Evolutionary conservation across 1,140 invertebrate genomes (phyloP), one percentile per base, ranked within the genome.

Genomic region (Eubasilissa regina): DNA sequence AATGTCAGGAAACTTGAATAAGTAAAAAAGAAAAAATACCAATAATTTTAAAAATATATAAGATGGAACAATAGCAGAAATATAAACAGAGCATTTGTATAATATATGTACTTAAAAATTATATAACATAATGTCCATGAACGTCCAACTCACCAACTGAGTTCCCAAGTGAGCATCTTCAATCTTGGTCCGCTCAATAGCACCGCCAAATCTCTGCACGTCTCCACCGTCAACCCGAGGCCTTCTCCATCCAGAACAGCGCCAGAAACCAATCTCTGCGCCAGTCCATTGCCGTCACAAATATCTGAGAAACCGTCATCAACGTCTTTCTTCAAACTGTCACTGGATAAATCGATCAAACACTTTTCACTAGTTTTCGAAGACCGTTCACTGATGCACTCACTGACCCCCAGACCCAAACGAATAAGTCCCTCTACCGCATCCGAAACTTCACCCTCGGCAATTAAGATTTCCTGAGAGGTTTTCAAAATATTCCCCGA

Each of bases 201-300:
- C 12, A 90, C 89, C n/a, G 89, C 87, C n/a, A 92, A 84, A 84
- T 92, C 91, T 82, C 90, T 88, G 83, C 89, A 90, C 25, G 92
- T 79, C 64, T 89, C 87, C 0, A 85, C 64, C 12, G 83, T 84
- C 10, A 89, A 83, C 0, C 86, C 87, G 1, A 89, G 78, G 0
- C 84, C 84, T 77, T 89, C 87, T 1, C 87, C 87, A 80, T 89
- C 89, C 1, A 84, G 84, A 47, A 89, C 84, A 0, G 87, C 86
- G 0, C 86, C 86, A 7, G 88, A 89, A 47, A 89, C 66, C 21
- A 89, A 45, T n/a, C 76, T 58, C 53, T 79, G 76, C 0, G 77
- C 47, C 21, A 68, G 56, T 17, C 45, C 58, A 10, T 45, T 35
- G 6, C 73, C 73, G 7, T 53, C 73, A 15, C 73, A 58, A 12